Percentiles rank a stretch among this genome's conserved stretches.
These are phyloP conservation scores for Pristionchus fissidentatus DNA, from an alignment of 2,888 invertebrate species.

Conservation along the genomic window DNA sequence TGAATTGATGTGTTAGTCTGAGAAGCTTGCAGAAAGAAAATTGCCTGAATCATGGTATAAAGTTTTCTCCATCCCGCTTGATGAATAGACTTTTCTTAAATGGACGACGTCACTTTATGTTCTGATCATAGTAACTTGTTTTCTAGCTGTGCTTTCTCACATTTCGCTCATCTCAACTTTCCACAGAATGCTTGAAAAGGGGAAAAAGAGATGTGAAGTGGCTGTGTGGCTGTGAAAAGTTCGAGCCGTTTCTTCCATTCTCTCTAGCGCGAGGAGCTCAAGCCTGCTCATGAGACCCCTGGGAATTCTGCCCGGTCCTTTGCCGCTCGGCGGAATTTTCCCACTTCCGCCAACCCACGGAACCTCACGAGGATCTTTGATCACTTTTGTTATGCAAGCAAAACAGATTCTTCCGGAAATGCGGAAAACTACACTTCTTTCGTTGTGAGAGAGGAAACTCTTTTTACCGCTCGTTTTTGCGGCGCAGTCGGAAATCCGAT, in stretches of 20 bases:
- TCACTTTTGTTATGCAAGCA: neutral
- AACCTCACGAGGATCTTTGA: neutral
- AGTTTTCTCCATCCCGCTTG: no score
- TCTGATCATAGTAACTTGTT: no score
- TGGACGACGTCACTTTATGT: no score
- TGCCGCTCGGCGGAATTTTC: neutral
- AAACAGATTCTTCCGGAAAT: neutral
- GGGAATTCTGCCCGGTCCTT: slow-evolving; percentile 7
- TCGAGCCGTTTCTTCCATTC: neutral
- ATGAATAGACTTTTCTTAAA: no score
- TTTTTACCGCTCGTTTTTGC: neutral
- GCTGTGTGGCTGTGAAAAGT: slow-evolving; percentile 7
- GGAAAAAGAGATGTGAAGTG: neutral
- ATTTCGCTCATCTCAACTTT: no score
- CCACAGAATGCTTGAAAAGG: neutral
- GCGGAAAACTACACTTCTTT: no score
- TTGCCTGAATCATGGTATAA: no score
- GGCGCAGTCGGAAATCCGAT: no score
- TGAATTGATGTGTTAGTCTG: no score
- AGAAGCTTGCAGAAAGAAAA: no score
- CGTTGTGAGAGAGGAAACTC: neutral
- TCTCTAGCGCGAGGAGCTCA: slow-evolving; percentile 11
- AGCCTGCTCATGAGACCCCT: neutral
- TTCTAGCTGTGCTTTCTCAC: no score
- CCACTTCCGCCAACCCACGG: no score